Conservation (phyloP, 2,113 vertebrate genomes). For the Tapirus terrestris region DNA sequence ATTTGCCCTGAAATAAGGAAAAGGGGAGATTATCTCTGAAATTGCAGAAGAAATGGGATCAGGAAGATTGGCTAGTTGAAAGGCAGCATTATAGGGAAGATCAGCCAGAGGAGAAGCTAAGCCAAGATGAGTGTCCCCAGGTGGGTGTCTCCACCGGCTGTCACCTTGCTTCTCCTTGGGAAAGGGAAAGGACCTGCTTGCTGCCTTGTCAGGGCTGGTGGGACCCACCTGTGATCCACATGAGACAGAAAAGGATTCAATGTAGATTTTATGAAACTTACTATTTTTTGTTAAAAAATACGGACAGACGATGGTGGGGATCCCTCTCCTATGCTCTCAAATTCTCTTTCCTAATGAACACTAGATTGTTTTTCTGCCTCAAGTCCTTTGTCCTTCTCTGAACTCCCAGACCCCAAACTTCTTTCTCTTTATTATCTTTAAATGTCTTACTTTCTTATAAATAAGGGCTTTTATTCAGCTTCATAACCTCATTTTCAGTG, state of each 20-base stretch:
- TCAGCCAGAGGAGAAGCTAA: neutral
- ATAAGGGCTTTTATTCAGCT: neutral
- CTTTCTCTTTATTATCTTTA: neutral
- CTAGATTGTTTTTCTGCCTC: neutral
- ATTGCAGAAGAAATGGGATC: neutral
- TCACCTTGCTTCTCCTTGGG: neutral
- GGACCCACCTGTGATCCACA: neutral
- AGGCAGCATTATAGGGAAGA: neutral
- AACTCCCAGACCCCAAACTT: neutral
- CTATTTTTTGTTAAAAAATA: neutral
- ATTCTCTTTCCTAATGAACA: neutral
- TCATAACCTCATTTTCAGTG: neutral
- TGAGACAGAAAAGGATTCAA: neutral
- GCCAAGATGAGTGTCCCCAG: neutral
- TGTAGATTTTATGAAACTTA: neutral
- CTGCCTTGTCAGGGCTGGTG: neutral
- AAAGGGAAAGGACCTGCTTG: neutral
- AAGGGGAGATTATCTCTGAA: neutral
- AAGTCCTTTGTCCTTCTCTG: neutral
- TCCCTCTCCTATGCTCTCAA: neutral
- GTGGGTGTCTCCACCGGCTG: fast-evolving
- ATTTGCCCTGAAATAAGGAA: neutral
- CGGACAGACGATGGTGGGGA: fast-evolving
- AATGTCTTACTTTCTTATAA: neutral
- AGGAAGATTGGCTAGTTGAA: neutral